phyloP scores from a whole-genome alignment of 2,113 vertebrate species.

The Porphyrio hochstetteri region DNA sequence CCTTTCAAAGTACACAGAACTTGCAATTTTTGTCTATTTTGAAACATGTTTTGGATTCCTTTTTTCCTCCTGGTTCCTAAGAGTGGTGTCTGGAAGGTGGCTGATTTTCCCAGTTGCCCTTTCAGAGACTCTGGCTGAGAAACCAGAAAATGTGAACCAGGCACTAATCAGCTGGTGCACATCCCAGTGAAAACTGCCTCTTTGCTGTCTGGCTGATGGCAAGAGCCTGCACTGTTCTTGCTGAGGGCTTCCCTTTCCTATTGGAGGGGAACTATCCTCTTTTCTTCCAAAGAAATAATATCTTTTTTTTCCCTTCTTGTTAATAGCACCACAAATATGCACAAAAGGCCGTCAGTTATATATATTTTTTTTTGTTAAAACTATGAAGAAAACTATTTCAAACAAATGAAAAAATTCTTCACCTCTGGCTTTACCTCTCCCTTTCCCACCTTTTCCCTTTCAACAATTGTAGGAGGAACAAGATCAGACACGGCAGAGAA shows the following conservation, averaged over 20 bases:
- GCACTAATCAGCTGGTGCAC: background rate
- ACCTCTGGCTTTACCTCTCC: background rate
- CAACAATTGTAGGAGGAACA: background rate
- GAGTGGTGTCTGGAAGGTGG: background rate
- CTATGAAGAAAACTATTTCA: background rate
- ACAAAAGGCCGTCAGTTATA: background rate
- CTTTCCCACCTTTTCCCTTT: background rate
- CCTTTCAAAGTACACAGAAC: background rate
- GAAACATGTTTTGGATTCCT: background rate
- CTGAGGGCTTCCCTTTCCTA: background rate
- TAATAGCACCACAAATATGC: background rate
- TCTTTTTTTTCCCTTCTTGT: background rate
- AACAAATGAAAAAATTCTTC: background rate
- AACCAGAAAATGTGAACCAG: background rate
- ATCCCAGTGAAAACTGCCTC: background rate
- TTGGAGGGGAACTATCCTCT: background rate
- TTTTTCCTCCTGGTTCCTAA: background rate
- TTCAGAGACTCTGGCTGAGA: background rate
- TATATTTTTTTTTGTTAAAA: background rate
- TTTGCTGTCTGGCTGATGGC: background rate
- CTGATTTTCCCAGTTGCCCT: background rate
- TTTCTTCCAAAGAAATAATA: background rate
- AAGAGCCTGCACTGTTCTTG: background rate
- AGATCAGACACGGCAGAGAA: background rate
- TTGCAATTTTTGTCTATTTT: background rate